Evolutionary conservation across 2,113 vertebrate species (phyloP).

Genomic region (Lethenteron reissneri): DNA sequence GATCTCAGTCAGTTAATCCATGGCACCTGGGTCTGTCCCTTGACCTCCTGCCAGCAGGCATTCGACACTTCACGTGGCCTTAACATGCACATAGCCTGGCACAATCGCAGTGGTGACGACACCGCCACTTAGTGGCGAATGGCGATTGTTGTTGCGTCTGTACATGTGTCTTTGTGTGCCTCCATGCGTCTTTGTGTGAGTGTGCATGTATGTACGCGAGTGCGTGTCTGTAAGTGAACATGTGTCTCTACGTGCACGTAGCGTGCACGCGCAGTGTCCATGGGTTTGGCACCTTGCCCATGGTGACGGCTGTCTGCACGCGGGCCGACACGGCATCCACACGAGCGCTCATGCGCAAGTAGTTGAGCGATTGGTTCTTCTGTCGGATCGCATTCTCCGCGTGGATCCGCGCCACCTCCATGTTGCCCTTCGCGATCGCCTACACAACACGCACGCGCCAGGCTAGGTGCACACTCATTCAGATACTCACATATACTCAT

Average conservation of each 20-base stretch:
- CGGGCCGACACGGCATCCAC: constrained; percentile 76
- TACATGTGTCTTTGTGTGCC: neutral
- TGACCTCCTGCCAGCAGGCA: neutral
- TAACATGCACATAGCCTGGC: too few species aligned
- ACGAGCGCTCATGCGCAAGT: constrained; percentile 81
- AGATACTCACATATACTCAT: neutral
- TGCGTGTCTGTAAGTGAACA: neutral
- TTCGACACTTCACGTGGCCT: neutral
- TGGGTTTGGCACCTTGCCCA: constrained; percentile 50
- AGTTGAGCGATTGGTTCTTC: constrained; percentile 89
- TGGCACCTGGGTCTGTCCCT: neutral
- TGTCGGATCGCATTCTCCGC: constrained; percentile 90
- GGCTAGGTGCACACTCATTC: too few species aligned
- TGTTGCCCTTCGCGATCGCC: constrained; percentile 93
- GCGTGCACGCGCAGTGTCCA: neutral
- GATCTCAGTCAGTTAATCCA: neutral
- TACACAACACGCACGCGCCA: constrained; percentile 14
- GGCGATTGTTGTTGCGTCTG: neutral
- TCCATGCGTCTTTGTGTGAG: neutral
- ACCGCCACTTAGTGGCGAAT: neutral
- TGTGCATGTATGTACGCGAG: neutral
- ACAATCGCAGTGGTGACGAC: too few species aligned
- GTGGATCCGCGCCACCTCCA: constrained; percentile 78
- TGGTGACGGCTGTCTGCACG: constrained; percentile 82
- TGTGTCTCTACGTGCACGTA: neutral